phyloP scores from a whole-genome alignment of 2,113 vertebrate genomes.

The Lophotis ruficrista region DNA sequence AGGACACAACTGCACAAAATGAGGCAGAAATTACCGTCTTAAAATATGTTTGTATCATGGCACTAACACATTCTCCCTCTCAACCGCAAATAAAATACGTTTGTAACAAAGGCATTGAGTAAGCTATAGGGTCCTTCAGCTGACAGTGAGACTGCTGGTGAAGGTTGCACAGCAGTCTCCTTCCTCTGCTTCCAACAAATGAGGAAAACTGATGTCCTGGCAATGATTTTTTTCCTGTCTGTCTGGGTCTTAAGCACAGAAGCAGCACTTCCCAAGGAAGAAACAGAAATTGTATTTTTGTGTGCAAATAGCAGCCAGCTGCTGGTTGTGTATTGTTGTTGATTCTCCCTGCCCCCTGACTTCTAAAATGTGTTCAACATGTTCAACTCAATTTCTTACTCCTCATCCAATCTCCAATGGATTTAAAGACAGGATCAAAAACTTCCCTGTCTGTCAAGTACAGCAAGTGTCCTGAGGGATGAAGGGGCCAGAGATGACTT shows the following conservation, averaged over 20 bases:
- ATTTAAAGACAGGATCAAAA: neutral
- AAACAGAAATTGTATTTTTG: conserved; percentile 14
- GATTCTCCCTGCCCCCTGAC: neutral
- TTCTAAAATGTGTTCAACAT: neutral
- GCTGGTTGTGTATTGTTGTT: neutral
- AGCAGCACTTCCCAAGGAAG: conserved; percentile 28
- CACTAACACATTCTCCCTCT: neutral
- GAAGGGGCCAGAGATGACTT: neutral
- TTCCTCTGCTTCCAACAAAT: conserved; percentile 54
- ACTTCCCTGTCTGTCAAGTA: neutral
- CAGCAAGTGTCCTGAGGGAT: neutral
- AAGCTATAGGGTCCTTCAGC: neutral
- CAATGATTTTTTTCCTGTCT: conserved; percentile 57
- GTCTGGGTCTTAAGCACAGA: conserved; percentile 57
- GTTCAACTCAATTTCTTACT: neutral
- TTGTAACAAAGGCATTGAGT: neutral
- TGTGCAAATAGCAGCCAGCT: conserved; percentile 12
- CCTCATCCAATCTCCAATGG: neutral
- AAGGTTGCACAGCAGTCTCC: neutral
- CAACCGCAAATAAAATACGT: neutral
- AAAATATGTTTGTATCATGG: neutral
- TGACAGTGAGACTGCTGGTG: neutral
- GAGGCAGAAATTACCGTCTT: neutral
- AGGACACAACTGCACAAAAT: neutral
- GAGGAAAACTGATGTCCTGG: conserved; percentile 68